A percentile compares a stretch with the other conserved stretches of the same genome.
Conservation (phyloP, 2,888 invertebrate species). For the Drosophila longiperda region DNA sequence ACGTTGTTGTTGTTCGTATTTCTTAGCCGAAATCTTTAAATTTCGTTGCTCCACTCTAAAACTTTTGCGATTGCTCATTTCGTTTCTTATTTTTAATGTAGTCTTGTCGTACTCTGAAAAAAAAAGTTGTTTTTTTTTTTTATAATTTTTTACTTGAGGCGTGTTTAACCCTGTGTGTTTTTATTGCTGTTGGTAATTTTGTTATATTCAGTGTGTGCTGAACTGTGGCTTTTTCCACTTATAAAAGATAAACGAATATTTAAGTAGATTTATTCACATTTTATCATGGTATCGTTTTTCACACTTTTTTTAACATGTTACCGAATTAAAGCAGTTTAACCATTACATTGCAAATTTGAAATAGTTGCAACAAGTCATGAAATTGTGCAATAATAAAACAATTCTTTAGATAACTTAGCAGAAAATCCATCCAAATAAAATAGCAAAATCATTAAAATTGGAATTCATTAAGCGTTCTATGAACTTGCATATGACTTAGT, state of each 20-base stretch:
- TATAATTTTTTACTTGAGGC: conserved; percentile 11
- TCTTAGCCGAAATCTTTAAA: conserved; percentile 28
- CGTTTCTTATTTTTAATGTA: conserved; percentile 2
- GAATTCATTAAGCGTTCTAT: conserved; percentile 57
- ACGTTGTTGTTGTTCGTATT: conserved; percentile 2
- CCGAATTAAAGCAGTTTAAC: conserved; percentile 21
- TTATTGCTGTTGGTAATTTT: conserved; percentile 59
- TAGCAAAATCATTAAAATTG: conserved; percentile 48
- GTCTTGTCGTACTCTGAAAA: conserved; percentile 16
- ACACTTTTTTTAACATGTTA: conserved; percentile 44
- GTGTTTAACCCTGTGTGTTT: conserved; percentile 35
- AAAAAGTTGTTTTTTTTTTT: conserved; percentile 9
- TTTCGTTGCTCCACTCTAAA: conserved; percentile 12
- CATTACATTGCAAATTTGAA: conserved; percentile 16
- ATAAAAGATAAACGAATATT: conserved; percentile 56
- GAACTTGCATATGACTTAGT: conserved; percentile 44
- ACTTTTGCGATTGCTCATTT: conserved; percentile 22
- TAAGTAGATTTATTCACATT: conserved; percentile 72
- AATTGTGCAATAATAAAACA: conserved; percentile 32
- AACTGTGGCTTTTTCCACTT: conserved; percentile 75
- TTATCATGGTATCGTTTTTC: conserved; percentile 16
- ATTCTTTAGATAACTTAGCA: conserved; percentile 8
- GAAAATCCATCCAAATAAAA: conserved; percentile 37
- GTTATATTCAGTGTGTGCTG: conserved; percentile 31
- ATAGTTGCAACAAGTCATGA: conserved; percentile 62